Percentiles rank a stretch among this genome's conserved stretches.
Conservation (phyloP, 2,113 vertebrate genomes). For the Talpa occidentalis region DNA sequence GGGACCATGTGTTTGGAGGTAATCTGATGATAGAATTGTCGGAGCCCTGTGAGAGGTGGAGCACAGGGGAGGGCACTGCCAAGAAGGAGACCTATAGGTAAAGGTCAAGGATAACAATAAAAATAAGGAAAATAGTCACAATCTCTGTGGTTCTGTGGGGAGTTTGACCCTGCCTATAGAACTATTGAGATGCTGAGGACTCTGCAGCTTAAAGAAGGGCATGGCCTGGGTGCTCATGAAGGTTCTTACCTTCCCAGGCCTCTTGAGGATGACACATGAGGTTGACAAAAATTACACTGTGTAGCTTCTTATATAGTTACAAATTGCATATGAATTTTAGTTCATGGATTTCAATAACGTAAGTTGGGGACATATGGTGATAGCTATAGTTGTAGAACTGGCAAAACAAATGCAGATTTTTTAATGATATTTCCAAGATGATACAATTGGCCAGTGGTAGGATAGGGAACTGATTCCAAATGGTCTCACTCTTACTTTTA, state of each 20-base stretch:
- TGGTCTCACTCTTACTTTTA: background rate
- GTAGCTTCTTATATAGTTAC: background rate
- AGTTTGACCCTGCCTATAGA: background rate
- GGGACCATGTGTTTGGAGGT: slow-evolving; percentile 47
- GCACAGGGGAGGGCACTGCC: background rate
- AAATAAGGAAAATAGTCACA: background rate
- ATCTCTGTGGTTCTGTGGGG: background rate
- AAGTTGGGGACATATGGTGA: background rate
- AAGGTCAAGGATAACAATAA: background rate
- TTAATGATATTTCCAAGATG: background rate
- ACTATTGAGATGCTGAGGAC: background rate
- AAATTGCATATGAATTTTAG: background rate
- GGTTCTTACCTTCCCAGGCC: background rate
- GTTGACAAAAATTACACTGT: background rate
- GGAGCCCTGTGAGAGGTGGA: background rate
- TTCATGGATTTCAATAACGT: background rate
- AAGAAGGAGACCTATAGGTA: background rate
- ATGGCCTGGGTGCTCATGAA: background rate
- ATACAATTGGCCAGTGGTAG: background rate
- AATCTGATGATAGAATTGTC: slow-evolving; percentile 57
- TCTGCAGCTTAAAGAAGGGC: background rate
- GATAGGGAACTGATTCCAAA: background rate
- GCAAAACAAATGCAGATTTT: slow-evolving; percentile 38
- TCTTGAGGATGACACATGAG: background rate
- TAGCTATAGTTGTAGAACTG: background rate